Evolutionary conservation across 2,888 invertebrate species (phyloP).

Genomic region (Apamea monoglypha): DNA sequence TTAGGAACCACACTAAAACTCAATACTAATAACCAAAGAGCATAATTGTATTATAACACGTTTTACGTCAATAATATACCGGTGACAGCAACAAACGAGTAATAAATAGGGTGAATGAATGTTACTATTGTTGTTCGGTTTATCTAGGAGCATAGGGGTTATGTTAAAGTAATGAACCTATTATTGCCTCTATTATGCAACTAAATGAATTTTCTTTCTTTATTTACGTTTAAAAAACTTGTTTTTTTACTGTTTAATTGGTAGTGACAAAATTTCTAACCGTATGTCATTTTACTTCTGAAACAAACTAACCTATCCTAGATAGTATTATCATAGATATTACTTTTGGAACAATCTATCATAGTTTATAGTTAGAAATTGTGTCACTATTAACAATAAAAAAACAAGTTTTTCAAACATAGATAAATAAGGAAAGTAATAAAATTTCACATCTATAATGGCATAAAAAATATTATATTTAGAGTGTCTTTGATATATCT

Average conservation of each 20-base stretch:
- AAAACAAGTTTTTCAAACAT: neutral
- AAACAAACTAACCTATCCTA: no score
- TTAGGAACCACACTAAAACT: conserved; percentile 58
- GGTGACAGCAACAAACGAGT: conserved; percentile 35
- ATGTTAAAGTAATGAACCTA: neutral
- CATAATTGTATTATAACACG: conserved; percentile 64
- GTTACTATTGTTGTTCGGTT: neutral
- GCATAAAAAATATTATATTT: neutral
- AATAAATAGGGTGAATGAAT: neutral
- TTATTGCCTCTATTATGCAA: neutral
- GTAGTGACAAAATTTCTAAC: no score
- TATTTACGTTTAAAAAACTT: no score
- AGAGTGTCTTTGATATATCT: neutral
- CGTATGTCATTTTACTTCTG: no score
- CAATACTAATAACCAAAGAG: conserved; percentile 58
- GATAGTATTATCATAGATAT: no score
- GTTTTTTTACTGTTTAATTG: no score
- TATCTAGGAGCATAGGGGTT: neutral
- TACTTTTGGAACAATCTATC: no score
- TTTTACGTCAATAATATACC: conserved; percentile 40
- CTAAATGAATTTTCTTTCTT: no score
- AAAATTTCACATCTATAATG: neutral
- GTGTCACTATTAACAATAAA: neutral
- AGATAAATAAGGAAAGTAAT: no score
- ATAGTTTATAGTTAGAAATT: neutral